Base-by-base conservation (phyloP, 2,797 vertebrate species). In the Micromesistius poutassou region DNA sequence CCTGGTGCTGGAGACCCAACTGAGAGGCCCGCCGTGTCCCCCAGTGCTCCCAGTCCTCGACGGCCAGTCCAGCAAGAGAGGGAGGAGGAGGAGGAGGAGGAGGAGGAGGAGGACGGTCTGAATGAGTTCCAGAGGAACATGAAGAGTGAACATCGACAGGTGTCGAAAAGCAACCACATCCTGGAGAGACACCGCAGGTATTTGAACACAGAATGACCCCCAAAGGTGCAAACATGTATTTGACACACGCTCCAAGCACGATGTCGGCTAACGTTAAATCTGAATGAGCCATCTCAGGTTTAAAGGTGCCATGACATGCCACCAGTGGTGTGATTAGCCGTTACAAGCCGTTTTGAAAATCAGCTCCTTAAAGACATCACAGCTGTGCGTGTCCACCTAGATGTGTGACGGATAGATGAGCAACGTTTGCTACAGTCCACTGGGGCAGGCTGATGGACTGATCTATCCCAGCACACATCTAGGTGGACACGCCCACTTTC, bases 151-250 rank as follows among this genome's bases (percentile, higher is more conserved):
- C 71, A 70, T 31, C 1, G 31, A 14, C 74, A 78, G 1, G 77
- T 16, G 0, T 10, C 25, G n/a, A 68, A 35, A 5, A 4, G 62
- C 1, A 0, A n/a, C 40, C 83, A 79, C 72, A 30, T 88, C 25
- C 83, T 81, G n/a, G 87, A 91, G 80, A 77, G 90, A 76, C 82
- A 89, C 50, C 85, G 87, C 76, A 89, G 89, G 88, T 90, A 66
- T 28, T 40, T 30, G 40, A n/a, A 77, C 38, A 66, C 55, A n/a
- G 50, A 62, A 62, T 25, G n/a, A 2, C 55, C 9, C 55, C 8
- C 22, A n/a, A 5, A 2, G 22, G 22, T 25, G 2, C 2, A 14
- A 50, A 46, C 16, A 46, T 14, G 16, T 14, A 14, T 19, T 46
- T 46, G 13, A 55, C 46, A 55, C 30, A 5, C 30, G 4, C 4